Conservation (phyloP, 2,797 vertebrate species). For the Coilia nasus region DNA sequence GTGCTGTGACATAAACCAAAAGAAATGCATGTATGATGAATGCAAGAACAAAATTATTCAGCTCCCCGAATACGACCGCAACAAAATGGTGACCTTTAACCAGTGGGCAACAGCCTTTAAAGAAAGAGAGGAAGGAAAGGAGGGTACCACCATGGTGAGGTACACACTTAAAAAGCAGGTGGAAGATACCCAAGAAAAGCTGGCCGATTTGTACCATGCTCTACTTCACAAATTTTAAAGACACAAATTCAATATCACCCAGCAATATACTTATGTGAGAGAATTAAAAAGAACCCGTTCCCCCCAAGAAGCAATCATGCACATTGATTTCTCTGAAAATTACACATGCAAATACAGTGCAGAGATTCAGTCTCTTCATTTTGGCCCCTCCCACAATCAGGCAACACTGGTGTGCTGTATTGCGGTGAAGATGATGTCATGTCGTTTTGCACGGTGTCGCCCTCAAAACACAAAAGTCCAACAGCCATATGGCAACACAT, state of each 20-base stretch:
- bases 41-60: background rate
- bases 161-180: slow-evolving; percentile 27
- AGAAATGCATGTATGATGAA: slow-evolving; percentile 26
- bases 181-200: too few species aligned
- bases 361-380: slow-evolving; percentile 37
- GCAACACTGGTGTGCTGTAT: slow-evolving; percentile 25
- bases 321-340: slow-evolving; percentile 37
- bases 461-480: too few species aligned
- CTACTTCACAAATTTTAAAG: slow-evolving; percentile 31
- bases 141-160: background rate
- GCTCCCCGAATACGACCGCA: slow-evolving; percentile 20
- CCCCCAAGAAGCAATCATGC: too few species aligned
- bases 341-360: slow-evolving; percentile 34
- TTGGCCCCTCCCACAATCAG: slow-evolving; percentile 42
- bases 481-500: too few species aligned
- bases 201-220: slow-evolving; percentile 23
- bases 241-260: background rate
- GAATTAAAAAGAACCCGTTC: too few species aligned
- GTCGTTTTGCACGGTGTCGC: too few species aligned
- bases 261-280: too few species aligned
- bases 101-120: slow-evolving; percentile 34
- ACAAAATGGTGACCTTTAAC: background rate
- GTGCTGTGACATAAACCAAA: background rate
- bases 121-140: slow-evolving; percentile 2
- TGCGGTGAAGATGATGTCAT: too few species aligned